Evolutionary conservation across 2,888 invertebrate genomes (phyloP).

Genomic region (Ligdia adustata): DNA sequence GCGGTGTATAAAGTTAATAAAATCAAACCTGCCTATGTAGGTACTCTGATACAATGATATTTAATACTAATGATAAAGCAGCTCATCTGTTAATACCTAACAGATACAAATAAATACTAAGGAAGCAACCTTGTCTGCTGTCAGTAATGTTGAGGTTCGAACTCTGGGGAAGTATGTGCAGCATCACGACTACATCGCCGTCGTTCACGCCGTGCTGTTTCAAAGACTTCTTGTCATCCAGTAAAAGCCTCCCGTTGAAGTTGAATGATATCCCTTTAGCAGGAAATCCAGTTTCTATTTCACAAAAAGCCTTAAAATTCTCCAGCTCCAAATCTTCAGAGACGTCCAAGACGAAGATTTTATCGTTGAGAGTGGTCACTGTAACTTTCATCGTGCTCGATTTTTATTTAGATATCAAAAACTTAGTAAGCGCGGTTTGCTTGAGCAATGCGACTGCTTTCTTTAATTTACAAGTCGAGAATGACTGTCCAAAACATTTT

Average conservation of each 20-base stretch:
- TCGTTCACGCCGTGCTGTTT: constrained; percentile 93
- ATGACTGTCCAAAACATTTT: constrained; percentile 73
- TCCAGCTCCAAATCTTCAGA: constrained; percentile 97
- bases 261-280: constrained; percentile 92
- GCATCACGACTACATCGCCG: constrained; percentile 94
- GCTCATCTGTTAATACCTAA: no score
- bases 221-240: constrained; percentile 92
- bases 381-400: constrained; percentile 93
- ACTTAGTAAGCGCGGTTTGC: background rate
- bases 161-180: constrained; percentile 86
- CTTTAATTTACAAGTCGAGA: constrained; percentile 56
- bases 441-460: constrained; percentile 41
- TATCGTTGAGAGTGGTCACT: constrained; percentile 94
- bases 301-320: constrained; percentile 97
- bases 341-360: constrained; percentile 95
- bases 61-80: no score
- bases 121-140: constrained; percentile 65
- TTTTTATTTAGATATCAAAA: constrained; percentile 22
- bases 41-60: no score
- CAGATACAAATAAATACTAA: constrained; percentile 30
- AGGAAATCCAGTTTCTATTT: constrained; percentile 93
- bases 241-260: constrained; percentile 93
- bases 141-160: constrained; percentile 62
- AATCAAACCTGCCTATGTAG: no score
- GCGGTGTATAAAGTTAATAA: no score